Percentiles rank a stretch among this genome's conserved stretches.
phyloP scores from a whole-genome alignment of 2,113 vertebrate species.

The Clarias gariepinus region DNA sequence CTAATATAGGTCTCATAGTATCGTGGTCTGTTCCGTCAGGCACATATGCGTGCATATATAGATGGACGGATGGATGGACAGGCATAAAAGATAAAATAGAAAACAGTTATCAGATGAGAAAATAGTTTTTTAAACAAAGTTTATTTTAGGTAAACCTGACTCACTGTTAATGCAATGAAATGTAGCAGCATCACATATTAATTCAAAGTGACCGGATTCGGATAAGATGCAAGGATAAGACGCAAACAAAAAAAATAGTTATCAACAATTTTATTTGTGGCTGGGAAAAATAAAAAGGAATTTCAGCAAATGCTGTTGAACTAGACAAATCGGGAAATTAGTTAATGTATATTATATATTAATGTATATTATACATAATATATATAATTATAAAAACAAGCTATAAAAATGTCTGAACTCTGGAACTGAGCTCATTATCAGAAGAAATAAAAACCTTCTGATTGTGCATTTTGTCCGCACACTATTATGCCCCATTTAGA shows the following conservation, averaged over 20 bases:
- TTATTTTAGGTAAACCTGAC: not conserved
- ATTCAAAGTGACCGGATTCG: not conserved
- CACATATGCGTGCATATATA: slow-evolving; percentile 20
- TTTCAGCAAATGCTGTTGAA: no score
- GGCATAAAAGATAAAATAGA: not conserved
- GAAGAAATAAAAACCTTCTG: no score
- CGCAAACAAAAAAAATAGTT: no score
- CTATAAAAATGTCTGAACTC: no score
- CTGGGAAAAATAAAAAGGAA: not conserved
- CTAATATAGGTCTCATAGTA: slow-evolving; percentile 93
- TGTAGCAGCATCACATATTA: not conserved
- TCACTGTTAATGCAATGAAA: not conserved
- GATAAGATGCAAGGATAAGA: not conserved
- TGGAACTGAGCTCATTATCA: no score
- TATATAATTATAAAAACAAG: no score
- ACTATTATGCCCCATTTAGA: no score
- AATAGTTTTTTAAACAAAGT: not conserved
- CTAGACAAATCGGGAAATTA: no score
- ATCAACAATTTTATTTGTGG: not conserved
- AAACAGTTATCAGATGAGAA: not conserved
- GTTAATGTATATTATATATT: no score
- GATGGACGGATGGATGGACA: not conserved
- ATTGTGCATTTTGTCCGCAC: no score
- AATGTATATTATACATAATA: no score
- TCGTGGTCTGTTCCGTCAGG: slow-evolving; percentile 81